Percentiles rank a stretch among this genome's conserved stretches.
Conservation (phyloP, 2,888 invertebrate genomes). For the Drosophila phalerata region DNA sequence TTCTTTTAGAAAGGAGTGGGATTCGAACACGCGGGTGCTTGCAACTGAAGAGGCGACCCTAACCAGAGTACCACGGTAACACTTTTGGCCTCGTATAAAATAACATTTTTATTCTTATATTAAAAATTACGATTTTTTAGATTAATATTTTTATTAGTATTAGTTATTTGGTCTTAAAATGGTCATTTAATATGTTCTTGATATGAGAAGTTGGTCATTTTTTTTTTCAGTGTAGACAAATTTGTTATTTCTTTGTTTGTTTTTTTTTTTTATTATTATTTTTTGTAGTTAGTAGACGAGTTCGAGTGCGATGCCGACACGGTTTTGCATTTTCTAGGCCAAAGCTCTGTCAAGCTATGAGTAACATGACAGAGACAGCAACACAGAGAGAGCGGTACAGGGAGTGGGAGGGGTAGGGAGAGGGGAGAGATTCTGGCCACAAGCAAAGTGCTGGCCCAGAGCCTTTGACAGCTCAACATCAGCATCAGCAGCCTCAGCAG, state of each 20-base stretch:
- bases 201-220: too few species aligned
- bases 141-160: too few species aligned
- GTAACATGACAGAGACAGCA: constrained; percentile 20
- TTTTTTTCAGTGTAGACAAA: too few species aligned
- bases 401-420: background rate
- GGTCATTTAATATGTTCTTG: too few species aligned
- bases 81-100: too few species aligned
- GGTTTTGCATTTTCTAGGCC: constrained; percentile 75
- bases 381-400: background rate
- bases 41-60: too few species aligned
- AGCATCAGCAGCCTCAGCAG: constrained; percentile 46
- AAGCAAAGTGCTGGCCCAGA: constrained; percentile 61
- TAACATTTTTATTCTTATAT: too few species aligned
- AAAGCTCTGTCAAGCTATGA: constrained; percentile 68
- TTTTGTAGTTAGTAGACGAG: constrained; percentile 35
- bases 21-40: too few species aligned
- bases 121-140: too few species aligned
- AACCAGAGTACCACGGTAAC: too few species aligned
- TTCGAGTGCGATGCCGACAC: constrained; percentile 38
- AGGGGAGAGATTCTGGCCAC: constrained; percentile 50
- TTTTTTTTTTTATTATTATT: background rate
- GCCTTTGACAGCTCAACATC: constrained; percentile 66
- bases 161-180: too few species aligned
- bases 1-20: too few species aligned
- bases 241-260: constrained; percentile 3